Base-by-base conservation (phyloP, 2,888 invertebrate genomes). In the Terebella lapidaria region DNA sequence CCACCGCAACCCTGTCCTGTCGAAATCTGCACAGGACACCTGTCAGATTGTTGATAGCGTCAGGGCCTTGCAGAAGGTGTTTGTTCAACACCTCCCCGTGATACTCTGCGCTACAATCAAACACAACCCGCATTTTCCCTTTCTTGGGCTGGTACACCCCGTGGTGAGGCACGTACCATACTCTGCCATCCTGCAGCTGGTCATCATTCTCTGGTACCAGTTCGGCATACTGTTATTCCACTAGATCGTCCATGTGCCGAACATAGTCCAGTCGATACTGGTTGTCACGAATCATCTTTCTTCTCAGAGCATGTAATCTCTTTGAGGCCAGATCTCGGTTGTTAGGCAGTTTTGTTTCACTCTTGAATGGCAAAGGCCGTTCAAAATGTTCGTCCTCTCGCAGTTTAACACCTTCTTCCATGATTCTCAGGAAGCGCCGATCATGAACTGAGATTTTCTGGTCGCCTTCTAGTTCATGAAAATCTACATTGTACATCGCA, bases 101-200 rank as follows among this genome's bases (percentile, higher is more conserved):
- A 24, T 35, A 53, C 55, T 49, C 45, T 5, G 62, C 62, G 30
- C 53, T 59, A 26, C 57, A 59, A 29, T 64, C 64, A 52, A 62
- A 60, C 15, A 64, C 62, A 2, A 64, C 58, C 28, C 64, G 29
- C 1, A 64, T 53, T 25, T 62, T 60, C 10, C 45, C 56, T 45
- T 64, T 64, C 10, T 51, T 54, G 27, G 64, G 64, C 24, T 64
- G 57, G 30, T 57, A 62, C 20, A 64, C 61, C 5, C 64, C 62
- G 28, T 60, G 62, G 49, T 62, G 64, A 3, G 64, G 60, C 3
- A 62, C 46, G 49, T 64, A 64, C 62, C 62, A 62, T 22, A 25
- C 22, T 4, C 25, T 5, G 2, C 47, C 30, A n/a, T n/a, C n/a
- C n/a, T n/a, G n/a, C n/a, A n/a, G n/a, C n/a, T n/a, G n/a, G n/a